Percentiles rank a stretch among this genome's conserved stretches.
Evolutionary conservation across 2,797 vertebrate species (phyloP).

Genomic region (Thamnophis elegans): DNA sequence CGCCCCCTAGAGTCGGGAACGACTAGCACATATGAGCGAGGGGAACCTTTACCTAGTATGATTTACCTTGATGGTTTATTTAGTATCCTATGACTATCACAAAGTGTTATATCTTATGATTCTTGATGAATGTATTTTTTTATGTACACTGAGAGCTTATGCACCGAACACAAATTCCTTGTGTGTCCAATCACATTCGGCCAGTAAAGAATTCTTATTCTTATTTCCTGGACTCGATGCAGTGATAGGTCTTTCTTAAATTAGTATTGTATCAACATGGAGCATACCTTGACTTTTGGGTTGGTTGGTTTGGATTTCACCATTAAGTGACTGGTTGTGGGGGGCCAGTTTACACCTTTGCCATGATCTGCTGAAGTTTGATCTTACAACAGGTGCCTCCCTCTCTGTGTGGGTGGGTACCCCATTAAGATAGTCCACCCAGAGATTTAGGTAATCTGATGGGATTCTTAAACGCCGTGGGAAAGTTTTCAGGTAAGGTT

Average conservation of each 20-base stretch:
- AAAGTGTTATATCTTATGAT: too few species aligned
- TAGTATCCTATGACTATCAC: too few species aligned
- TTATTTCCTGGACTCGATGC: not conserved
- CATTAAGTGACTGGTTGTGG: not conserved
- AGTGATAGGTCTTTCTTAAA: not conserved
- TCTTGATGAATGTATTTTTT: too few species aligned
- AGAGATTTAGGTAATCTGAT: not conserved
- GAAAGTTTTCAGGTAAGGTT: not conserved
- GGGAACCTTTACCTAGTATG: too few species aligned
- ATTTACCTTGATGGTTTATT: too few species aligned
- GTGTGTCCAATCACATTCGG: too few species aligned
- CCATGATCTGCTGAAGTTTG: not conserved
- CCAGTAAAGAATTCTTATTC: not conserved
- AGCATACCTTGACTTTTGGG: not conserved
- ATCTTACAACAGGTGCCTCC: not conserved
- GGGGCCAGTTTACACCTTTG: not conserved
- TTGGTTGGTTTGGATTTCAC: not conserved
- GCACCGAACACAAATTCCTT: too few species aligned
- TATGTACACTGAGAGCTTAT: too few species aligned
- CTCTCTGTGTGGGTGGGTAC: not conserved
- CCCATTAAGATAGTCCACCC: not conserved
- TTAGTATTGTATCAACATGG: not conserved
- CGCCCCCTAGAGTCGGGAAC: too few species aligned
- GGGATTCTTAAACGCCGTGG: not conserved
- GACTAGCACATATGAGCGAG: too few species aligned